Base-by-base conservation (phyloP, 2,888 invertebrate genomes). In the Choreutis nemorana region DNA sequence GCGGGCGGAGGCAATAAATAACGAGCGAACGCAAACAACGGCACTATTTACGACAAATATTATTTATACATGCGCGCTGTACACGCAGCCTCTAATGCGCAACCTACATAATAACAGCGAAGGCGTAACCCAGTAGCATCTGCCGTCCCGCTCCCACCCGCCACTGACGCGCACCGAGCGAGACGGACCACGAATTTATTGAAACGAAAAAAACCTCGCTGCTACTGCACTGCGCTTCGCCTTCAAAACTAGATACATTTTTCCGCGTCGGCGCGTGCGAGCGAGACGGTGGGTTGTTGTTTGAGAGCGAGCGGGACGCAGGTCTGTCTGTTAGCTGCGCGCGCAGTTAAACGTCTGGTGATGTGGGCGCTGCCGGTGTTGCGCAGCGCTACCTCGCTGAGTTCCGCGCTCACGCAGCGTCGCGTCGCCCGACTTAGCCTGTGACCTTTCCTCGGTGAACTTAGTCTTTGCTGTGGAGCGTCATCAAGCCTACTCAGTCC, bases 341-440 rank as follows among this genome's bases (percentile, higher is more conserved):
- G 55, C 55, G 45, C 55, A 64, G 58, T 49, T 64, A 66, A 70
- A 70, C 73, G 68, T 66, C 58, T 59, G 64, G 67, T 63, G 57
- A 71, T 73, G 75, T 77, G 75, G 75, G 73, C 73, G 77, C 77
- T 77, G 73, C 78, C 66, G 73, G 78, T 77, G 67, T 77, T 77
- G 73, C 77, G 78, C 73, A 64, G 66, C 63, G 71, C 73, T 71
- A 68, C 71, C 49, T 70, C 72, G 61, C 60, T 50, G 66, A 67
- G 71, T 62, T 68, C 70, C 63, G 68, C 71, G 67, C 67, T 70
- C 60, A 61, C 64, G 72, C 65, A 59, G 70, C 68, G 70, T 57
- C 70, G 65, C 57, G 64, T 62, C 56, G 62, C 72, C 70, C 67
- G 70, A 68, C 70, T 68, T 63, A 71, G 65, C 63, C 57, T 47